phyloP scores from a whole-genome alignment of 1,140 invertebrate species.

The Pristionchus pacificus region DNA sequence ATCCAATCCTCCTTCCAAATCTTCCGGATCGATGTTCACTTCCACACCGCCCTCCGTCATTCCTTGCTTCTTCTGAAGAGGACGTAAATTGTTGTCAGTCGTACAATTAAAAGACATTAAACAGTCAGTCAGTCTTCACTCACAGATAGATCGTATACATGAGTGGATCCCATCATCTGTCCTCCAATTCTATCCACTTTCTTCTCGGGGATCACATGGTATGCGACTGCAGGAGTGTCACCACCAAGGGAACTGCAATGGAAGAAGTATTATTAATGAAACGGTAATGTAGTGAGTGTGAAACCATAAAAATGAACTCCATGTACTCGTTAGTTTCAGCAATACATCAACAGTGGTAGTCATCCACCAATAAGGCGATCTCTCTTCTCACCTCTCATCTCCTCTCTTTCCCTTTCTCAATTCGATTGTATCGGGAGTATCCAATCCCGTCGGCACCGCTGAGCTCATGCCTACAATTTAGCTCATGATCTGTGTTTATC shows the following conservation, averaged over 20 bases:
- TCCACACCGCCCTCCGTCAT: constrained; percentile 68
- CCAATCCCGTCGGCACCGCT: constrained; percentile 75
- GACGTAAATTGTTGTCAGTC: constrained; percentile 8
- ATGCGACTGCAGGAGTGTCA: constrained; percentile 78
- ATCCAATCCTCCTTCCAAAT: constrained; percentile 90
- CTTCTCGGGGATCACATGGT: constrained; percentile 89
- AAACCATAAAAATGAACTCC: no score
- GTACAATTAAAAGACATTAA: background rate
- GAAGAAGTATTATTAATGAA: no score
- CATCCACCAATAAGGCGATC: no score
- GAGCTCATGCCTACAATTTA: background rate
- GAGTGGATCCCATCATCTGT: constrained; percentile 91
- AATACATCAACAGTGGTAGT: constrained; percentile 60
- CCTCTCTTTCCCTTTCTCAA: constrained; percentile 93
- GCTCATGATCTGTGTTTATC: no score
- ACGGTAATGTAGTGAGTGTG: no score
- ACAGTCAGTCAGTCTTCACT: constrained; percentile 15
- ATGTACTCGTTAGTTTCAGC: no score
- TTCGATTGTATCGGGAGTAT: constrained; percentile 97
- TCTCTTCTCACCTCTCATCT: constrained; percentile 94
- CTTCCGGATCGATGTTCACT: constrained; percentile 90
- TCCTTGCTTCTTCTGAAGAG: constrained; percentile 42
- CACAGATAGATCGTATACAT: constrained; percentile 61
- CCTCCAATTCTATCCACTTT: constrained; percentile 80
- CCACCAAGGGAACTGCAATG: constrained; percentile 63